These are phyloP conservation scores for Anolis apletophallus DNA, from an alignment of 2,797 vertebrate species.

Conservation along the genomic window DNA sequence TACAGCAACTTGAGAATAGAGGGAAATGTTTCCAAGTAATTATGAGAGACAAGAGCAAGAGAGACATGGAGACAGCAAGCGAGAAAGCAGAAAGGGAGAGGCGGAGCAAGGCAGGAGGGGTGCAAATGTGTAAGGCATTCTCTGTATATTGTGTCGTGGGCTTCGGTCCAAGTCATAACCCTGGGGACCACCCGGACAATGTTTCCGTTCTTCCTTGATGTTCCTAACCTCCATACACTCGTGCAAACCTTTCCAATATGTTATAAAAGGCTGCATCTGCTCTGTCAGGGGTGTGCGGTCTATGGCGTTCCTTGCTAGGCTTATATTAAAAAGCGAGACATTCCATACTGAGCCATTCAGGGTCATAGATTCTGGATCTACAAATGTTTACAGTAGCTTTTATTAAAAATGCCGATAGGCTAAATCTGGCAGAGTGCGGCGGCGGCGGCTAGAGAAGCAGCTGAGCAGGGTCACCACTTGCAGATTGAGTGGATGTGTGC, in stretches of 20 bases:
- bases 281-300: fast-evolving
- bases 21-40: slow-evolving; percentile 38
- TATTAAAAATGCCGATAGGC: neutral
- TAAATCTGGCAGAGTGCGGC: neutral
- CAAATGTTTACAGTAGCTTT: fast-evolving
- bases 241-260: neutral
- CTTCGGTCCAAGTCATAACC: fast-evolving
- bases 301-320: neutral
- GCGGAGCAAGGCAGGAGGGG: neutral
- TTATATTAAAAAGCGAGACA: neutral
- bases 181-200: neutral
- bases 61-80: neutral
- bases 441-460: neutral
- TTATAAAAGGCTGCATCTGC: neutral
- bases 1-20: slow-evolving; percentile 54
- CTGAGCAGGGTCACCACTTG: neutral
- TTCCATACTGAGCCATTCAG: neutral
- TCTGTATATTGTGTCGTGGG: fast-evolving
- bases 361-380: fast-evolving
- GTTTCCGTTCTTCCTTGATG: neutral
- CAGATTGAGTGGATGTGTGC: fast-evolving
- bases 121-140: neutral
- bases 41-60: neutral
- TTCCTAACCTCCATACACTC: neutral
- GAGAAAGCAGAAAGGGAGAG: neutral